Evolutionary conservation across 2,888 invertebrate genomes (phyloP), one percentile per base, ranked within the genome.

Genomic region (Globia sparganii): DNA sequence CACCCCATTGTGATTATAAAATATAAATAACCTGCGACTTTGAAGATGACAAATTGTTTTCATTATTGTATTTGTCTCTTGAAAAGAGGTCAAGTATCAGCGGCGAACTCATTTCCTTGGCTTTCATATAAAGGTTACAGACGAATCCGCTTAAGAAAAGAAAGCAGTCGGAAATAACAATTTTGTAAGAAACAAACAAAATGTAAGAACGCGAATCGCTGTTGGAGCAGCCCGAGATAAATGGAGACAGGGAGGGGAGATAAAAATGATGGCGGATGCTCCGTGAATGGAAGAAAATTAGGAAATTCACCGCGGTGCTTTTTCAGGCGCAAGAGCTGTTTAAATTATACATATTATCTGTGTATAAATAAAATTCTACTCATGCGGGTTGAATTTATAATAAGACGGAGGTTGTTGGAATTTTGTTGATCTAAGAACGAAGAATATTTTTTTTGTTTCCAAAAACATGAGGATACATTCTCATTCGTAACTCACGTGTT

Each of bases 241-340:
- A 96, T 94, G 94, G 92, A 93, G 93, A 94, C 95, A 94, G 91
- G 89, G 94, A 94, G 95, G 95, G 95, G 94, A 95, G 95, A 96
- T 96, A 96, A 96, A 96, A 95, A 96, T 95, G 95, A 96, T 95
- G 95, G 95, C 95, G 96, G 95, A 95, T 95, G 95, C 94, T 91
- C 89, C 90, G 93, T 94, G 95, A 96, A 96, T 95, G 93, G 91
- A 93, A 94, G 91, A 94, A 95, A 96, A 96, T 96, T 95, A 96
- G 95, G 93, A 94, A 95, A 95, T 95, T 95, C 93, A 93, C 94
- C 94, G 93, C 93, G 92, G 87, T 90, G 93, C 92, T 93, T 94
- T 93, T 94, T 93, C 91, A 92, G 92, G 87, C 91, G 86, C 89
- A 86, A 87, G 91, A 92, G 91, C 93, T 93, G 92, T 92, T 94